A percentile compares a stretch with the other conserved stretches of the same genome.
Evolutionary conservation across 1,140 invertebrate species (phyloP).

Genomic region (Pteromalus puparum): DNA sequence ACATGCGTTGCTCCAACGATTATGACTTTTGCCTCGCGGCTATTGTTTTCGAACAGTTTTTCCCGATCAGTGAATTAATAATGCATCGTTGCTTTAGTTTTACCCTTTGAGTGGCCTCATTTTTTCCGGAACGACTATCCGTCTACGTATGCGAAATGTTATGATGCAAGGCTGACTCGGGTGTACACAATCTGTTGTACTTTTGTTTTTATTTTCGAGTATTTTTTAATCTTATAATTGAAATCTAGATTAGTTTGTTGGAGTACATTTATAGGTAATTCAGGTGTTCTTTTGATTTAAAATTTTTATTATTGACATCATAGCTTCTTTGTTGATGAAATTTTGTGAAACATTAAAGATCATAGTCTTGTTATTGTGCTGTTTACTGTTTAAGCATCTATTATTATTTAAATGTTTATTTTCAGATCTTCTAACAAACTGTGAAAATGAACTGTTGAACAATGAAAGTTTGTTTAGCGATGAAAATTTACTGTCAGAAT

Average conservation of each 20-base stretch:
- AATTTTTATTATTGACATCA: too few relatives aligned
- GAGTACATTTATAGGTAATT: neutral
- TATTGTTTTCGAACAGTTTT: neutral
- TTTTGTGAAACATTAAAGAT: neutral
- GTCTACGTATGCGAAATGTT: neutral
- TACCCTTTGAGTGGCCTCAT: neutral
- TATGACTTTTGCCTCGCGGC: neutral
- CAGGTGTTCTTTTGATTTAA: neutral
- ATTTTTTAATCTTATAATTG: neutral
- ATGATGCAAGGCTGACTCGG: neutral
- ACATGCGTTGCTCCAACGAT: neutral
- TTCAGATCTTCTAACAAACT: conserved; percentile 70
- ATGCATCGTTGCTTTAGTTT: neutral
- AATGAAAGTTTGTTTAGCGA: conserved; percentile 70
- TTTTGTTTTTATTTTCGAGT: neutral
- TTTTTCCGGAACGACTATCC: neutral
- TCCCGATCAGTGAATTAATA: neutral
- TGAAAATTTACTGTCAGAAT: conserved; percentile 66
- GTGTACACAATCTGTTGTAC: neutral
- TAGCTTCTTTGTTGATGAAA: too few relatives aligned
- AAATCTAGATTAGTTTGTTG: neutral
- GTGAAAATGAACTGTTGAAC: conserved; percentile 71
- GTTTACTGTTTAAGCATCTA: neutral
- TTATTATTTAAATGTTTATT: conserved; percentile 34
- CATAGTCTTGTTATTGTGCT: neutral